Evolutionary conservation across 2,797 vertebrate species (phyloP).

Genomic region (Trachops cirrhosus): DNA sequence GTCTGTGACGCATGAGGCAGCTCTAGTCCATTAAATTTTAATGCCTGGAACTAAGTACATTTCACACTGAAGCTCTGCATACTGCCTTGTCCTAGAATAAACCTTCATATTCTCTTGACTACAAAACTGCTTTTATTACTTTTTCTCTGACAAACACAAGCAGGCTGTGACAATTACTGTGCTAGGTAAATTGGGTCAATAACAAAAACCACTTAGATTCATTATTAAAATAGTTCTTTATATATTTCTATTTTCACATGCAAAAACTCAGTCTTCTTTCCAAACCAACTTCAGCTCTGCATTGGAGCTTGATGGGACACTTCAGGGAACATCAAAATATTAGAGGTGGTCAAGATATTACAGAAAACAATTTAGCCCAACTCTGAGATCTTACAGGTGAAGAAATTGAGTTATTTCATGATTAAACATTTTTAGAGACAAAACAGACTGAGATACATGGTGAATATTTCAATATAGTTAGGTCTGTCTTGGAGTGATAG

Average conservation of each 20-base stretch:
- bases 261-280: neutral
- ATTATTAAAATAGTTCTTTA: neutral
- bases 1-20: neutral
- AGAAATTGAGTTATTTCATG: neutral
- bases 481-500: neutral
- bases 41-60: constrained; percentile 13
- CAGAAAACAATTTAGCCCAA: neutral
- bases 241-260: neutral
- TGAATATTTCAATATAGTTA: constrained; percentile 4
- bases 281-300: neutral
- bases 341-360: neutral
- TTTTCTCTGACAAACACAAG: neutral
- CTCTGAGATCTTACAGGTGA: neutral
- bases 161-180: neutral
- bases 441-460: neutral
- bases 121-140: neutral
- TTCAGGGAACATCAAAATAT: neutral
- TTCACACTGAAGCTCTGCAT: neutral
- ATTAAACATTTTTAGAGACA: neutral
- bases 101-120: neutral
- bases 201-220: neutral
- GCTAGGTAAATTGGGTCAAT: neutral
- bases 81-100: neutral
- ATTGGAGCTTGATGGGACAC: neutral
- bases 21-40: constrained; percentile 49